Conservation (phyloP, 2,797 vertebrate species). For the Pangasius sanitwongsei region DNA sequence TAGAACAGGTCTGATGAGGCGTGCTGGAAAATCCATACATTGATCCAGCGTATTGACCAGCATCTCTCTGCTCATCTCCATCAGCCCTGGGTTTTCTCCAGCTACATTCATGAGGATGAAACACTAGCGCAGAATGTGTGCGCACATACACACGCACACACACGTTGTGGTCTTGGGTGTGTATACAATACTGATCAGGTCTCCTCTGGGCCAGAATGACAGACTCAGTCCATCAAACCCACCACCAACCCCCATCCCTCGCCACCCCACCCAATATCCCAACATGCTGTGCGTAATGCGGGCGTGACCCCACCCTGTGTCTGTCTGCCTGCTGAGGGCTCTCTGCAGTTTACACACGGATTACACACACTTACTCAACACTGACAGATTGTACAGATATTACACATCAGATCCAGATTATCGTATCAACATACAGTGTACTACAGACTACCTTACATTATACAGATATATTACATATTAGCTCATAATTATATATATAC, state of each 20-base stretch:
- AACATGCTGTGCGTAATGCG: slow-evolving; percentile 19
- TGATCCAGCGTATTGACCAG: slow-evolving; percentile 67
- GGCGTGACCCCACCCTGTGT: slow-evolving; percentile 42
- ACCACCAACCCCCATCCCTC: not conserved
- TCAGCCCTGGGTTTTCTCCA: slow-evolving; percentile 26
- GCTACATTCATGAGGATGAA: slow-evolving; percentile 25
- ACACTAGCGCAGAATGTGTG: slow-evolving; percentile 8
- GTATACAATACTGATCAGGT: slow-evolving; percentile 9
- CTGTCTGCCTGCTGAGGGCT: slow-evolving; percentile 17
- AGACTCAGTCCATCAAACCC: slow-evolving; percentile 12
- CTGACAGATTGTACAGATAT: slow-evolving; percentile 6
- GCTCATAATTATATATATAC: too few species aligned
- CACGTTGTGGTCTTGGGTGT: not conserved
- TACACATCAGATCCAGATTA: not conserved
- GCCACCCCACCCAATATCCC: not conserved
- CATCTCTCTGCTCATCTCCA: slow-evolving; percentile 60
- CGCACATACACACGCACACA: slow-evolving; percentile 12
- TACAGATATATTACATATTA: not conserved
- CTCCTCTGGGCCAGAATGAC: slow-evolving; percentile 19
- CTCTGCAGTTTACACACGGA: not conserved
- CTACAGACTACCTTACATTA: not conserved
- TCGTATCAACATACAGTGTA: not conserved
- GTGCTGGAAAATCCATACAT: slow-evolving; percentile 66
- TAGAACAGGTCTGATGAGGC: slow-evolving; percentile 58
- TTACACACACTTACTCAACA: not conserved